These are phyloP conservation scores for Gymnobelideus leadbeateri DNA, from an alignment of 2,113 vertebrate genomes.

Conservation along the genomic window DNA sequence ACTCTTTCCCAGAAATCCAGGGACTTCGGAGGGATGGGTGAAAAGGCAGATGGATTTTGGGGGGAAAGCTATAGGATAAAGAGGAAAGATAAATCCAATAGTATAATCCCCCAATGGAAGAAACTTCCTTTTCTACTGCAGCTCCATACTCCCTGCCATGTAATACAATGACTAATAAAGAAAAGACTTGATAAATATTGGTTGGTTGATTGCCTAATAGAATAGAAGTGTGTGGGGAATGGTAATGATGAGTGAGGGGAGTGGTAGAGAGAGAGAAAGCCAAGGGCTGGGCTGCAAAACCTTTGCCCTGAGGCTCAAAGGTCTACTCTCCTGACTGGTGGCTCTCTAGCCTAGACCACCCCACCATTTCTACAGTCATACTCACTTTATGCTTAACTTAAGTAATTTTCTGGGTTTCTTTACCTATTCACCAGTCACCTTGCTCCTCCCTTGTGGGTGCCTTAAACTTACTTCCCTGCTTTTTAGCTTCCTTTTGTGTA, in stretches of 20 bases:
- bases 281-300: neutral
- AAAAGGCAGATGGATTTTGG: neutral
- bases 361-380: neutral
- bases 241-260: neutral
- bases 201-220: neutral
- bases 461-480: neutral
- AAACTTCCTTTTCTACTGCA: neutral
- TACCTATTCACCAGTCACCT: neutral
- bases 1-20: slow-evolving; percentile 71
- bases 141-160: neutral
- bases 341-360: neutral
- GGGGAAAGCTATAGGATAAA: slow-evolving; percentile 10
- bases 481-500: neutral
- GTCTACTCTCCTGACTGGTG: neutral
- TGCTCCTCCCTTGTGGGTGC: neutral
- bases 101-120: neutral
- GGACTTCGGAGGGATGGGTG: slow-evolving; percentile 41
- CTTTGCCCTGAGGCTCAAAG: neutral
- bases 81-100: slow-evolving; percentile 14
- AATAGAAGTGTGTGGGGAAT: neutral
- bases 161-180: neutral
- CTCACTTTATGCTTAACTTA: neutral
- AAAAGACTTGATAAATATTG: neutral
- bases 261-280: neutral
- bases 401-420: neutral